Evolutionary conservation across 2,797 vertebrate species (phyloP).

Genomic region (Sebastes itinus): DNA sequence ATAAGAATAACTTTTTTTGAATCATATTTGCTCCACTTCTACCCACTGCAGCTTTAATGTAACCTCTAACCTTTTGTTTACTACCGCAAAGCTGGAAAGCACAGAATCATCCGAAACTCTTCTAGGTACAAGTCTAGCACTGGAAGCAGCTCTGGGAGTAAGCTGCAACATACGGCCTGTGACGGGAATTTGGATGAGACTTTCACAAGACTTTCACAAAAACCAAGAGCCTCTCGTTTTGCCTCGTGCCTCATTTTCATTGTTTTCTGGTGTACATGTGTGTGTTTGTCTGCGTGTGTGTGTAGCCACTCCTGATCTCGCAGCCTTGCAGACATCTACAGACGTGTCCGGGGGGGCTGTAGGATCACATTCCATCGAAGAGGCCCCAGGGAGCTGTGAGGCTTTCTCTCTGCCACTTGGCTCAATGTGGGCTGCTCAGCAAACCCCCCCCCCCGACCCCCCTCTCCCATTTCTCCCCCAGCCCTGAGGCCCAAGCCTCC

Average conservation of each 20-base stretch:
- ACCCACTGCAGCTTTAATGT: not conserved
- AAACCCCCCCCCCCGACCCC: conserved; percentile 17
- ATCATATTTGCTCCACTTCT: no score
- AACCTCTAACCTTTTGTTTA: conserved; percentile 42
- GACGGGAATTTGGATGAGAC: conserved; percentile 65
- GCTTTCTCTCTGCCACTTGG: conserved; percentile 83
- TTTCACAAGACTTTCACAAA: conserved; percentile 50
- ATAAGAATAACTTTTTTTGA: no score
- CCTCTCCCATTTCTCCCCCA: conserved; percentile 27
- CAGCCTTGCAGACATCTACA: conserved; percentile 83
- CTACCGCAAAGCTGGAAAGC: conserved; percentile 4
- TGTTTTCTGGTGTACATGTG: conserved; percentile 57
- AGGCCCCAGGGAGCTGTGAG: conserved; percentile 79
- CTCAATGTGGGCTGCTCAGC: conserved; percentile 74
- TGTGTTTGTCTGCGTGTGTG: conserved; percentile 38
- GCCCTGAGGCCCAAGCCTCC: conserved; percentile 78
- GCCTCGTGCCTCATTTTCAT: conserved; percentile 61
- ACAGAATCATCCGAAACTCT: conserved; percentile 8
- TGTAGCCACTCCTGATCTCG: conserved; percentile 63
- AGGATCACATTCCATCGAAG: conserved; percentile 88
- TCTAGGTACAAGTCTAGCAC: conserved; percentile 34
- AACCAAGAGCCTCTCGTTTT: conserved; percentile 57
- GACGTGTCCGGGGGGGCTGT: conserved; percentile 77
- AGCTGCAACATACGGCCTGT: conserved; percentile 56
- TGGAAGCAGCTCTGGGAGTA: conserved; percentile 54